Base-by-base conservation (phyloP, 2,888 invertebrate species). In the Mythimna pallens region DNA sequence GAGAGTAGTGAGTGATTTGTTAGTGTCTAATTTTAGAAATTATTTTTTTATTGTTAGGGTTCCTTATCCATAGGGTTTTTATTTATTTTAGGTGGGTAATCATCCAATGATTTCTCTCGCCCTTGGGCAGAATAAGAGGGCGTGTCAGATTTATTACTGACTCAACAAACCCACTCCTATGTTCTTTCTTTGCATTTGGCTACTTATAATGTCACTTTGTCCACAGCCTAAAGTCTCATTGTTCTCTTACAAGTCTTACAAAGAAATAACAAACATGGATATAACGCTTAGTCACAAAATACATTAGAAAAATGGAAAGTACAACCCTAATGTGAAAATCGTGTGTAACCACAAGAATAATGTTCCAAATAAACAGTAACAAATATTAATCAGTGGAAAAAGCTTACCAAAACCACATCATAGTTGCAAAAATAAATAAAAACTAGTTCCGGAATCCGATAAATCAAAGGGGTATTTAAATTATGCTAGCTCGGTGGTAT, bases 401-500 rank as follows among this genome's bases (percentile, higher is more conserved):
- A 65, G 30, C 61, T 80, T 73, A 84, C 81, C 86, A 83, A 82
- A 76, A 85, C 2, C 70, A 81, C 73, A 65, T 58, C 71, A 61
- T 65, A 65, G 61, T 73, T 61, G 82, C 63, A 67, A 76, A 83
- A 77, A 65, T 72, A 76, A 76, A 66, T 63, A 80, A 81, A 75
- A 81, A 73, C 65, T 73, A 67, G 79, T 74, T 58, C 80, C 76
- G 75, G 71, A 75, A 80, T 72, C 66, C 63, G 72, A 89, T 92
- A 92, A 93, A 93, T 93, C 92, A 92, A 82, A 85, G 73, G 65
- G 72, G 84, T 84, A 87, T 90, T 92, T 90, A 91, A 92, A 91
- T 93, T 91, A 92, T 92, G 89, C 90, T 90, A 73, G 73, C 80
- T 72, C 73, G 84, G 86, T 73, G 80, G 82, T 67, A 63, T 73